Conservation (phyloP, 2,797 vertebrate genomes). For the Gymnothorax reevesii region DNA sequence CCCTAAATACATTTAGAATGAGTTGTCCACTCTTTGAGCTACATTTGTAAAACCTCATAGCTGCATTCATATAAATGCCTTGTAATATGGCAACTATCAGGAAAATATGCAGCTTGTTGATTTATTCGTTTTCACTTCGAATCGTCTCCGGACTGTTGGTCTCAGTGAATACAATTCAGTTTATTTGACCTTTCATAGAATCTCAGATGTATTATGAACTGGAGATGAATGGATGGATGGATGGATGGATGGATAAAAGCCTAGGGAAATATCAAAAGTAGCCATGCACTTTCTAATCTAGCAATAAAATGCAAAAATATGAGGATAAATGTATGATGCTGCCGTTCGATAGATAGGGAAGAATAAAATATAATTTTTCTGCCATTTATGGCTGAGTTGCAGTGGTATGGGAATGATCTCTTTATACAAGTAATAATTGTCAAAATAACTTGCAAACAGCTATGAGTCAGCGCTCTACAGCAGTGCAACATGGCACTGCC, state of each 20-base stretch:
- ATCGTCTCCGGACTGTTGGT: background rate
- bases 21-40: background rate
- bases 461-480: background rate
- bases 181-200: background rate
- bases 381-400: background rate
- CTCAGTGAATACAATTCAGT: background rate
- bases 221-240: background rate
- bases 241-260: background rate
- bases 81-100: too few species aligned
- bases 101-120: too few species aligned
- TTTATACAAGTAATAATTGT: background rate
- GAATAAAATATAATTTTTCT: background rate
- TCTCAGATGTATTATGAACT: background rate
- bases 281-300: background rate
- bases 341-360: background rate
- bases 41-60: background rate
- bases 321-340: background rate
- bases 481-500: background rate
- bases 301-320: background rate
- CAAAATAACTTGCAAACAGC: background rate
- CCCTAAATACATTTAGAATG: background rate
- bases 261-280: background rate
- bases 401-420: background rate
- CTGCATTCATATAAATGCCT: background rate
- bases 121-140: too few species aligned